A percentile compares a stretch with the other conserved stretches of the same genome.
phyloP scores from a whole-genome alignment of 2,797 vertebrate species.

The Sebastes glaucus region DNA sequence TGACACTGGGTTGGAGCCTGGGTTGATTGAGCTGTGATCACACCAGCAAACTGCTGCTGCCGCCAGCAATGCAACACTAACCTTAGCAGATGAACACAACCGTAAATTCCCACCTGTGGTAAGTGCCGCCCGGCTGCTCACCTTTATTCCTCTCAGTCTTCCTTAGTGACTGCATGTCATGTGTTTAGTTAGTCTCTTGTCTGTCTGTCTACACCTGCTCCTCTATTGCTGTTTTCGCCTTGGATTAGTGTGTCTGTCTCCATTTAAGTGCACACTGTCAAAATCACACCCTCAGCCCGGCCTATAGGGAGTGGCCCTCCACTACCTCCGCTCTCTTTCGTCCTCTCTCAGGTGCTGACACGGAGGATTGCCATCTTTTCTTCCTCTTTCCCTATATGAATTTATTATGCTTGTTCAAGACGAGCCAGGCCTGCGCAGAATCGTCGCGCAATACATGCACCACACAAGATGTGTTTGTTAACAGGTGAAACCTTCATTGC shows the following conservation, averaged over 20 bases:
- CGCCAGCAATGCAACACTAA: conserved; percentile 61
- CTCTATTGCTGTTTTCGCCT: conserved; percentile 26
- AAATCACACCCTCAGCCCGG: conserved; percentile 9
- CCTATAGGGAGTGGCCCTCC: conserved; percentile 18
- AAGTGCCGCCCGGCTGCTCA: background rate
- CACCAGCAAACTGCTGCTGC: conserved; percentile 40
- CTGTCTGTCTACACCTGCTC: conserved; percentile 34
- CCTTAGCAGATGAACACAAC: conserved; percentile 50
- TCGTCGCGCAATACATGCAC: too few relatives aligned
- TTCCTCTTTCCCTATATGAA: background rate
- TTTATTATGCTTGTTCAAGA: too few relatives aligned
- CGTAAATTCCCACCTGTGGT: conserved; percentile 39
- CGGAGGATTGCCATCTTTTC: conserved; percentile 1
- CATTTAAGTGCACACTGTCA: conserved; percentile 21
- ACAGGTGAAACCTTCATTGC: too few relatives aligned
- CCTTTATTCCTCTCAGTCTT: background rate
- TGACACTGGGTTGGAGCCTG: conserved; percentile 59
- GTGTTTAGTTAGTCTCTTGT: background rate
- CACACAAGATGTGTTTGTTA: too few relatives aligned
- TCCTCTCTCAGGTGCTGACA: background rate
- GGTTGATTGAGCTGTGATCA: conserved; percentile 79
- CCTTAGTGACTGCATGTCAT: background rate
- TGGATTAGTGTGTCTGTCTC: conserved; percentile 29
- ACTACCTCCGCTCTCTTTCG: background rate
- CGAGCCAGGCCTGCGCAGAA: too few relatives aligned